These are phyloP conservation scores for Ceyx melanurus DNA, from an alignment of 2,113 vertebrate species.

Conservation along the genomic window DNA sequence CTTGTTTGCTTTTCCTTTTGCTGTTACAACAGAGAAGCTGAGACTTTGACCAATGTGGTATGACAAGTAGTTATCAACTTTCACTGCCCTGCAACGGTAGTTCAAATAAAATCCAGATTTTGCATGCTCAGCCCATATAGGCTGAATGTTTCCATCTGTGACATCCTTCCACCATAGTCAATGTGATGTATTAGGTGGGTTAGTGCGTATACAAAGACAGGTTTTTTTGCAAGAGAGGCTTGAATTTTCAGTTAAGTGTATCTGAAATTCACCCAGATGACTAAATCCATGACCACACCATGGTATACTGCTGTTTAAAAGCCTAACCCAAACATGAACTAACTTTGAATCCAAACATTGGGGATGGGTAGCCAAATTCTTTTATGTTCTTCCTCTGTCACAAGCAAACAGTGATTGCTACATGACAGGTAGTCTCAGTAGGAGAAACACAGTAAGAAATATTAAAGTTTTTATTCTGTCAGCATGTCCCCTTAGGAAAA, in stretches of 20 bases:
- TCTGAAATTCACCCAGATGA: not conserved
- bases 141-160: constrained; percentile 20
- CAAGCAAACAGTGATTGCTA: constrained; percentile 31
- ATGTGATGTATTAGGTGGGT: not conserved
- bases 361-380: not conserved
- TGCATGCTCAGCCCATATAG: not conserved
- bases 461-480: constrained; percentile 66
- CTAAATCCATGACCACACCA: not conserved
- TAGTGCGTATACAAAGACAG: not conserved
- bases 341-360: not conserved
- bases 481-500: constrained; percentile 61
- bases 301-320: not conserved
- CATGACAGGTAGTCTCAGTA: constrained; percentile 40
- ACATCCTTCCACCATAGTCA: not conserved
- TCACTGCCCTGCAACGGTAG: not conserved
- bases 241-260: not conserved
- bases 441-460: constrained; percentile 57
- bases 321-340: not conserved
- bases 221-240: not conserved
- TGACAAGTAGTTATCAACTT: constrained; percentile 29
- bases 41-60: not conserved
- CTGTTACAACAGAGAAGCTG: not conserved
- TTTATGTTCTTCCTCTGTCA: constrained; percentile 10
- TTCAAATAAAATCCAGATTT: constrained; percentile 31
- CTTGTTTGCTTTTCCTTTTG: not conserved